Conservation (phyloP, 2,113 vertebrate genomes). For the Mesocricetus auratus region DNA sequence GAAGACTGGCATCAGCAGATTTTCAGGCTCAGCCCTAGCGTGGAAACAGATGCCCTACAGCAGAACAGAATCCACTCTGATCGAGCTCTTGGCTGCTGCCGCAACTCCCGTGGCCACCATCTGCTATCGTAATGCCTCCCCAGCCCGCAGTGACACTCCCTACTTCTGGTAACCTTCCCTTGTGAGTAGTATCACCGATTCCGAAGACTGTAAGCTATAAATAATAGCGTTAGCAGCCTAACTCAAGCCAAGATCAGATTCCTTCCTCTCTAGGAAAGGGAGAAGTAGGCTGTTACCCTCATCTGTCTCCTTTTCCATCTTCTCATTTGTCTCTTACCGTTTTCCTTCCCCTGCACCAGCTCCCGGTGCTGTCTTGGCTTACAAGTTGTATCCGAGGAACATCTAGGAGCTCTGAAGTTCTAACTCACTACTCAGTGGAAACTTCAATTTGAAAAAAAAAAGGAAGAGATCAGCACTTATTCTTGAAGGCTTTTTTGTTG, state of each 20-base stretch:
- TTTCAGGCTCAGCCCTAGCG: background rate
- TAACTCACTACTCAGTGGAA: background rate
- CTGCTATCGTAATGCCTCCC: slow-evolving; percentile 45
- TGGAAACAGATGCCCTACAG: slow-evolving; percentile 64
- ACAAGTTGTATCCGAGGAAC: background rate
- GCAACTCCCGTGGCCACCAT: slow-evolving; percentile 56
- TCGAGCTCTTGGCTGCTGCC: slow-evolving; percentile 54
- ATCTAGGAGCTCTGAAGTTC: background rate
- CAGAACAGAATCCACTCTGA: slow-evolving; percentile 58
- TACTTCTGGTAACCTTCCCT: slow-evolving; percentile 48
- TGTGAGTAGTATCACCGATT: slow-evolving; percentile 8
- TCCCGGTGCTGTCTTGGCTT: background rate
- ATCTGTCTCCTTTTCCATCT: background rate
- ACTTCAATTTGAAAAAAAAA: background rate
- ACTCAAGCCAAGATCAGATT: slow-evolving; percentile 19
- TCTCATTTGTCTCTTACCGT: background rate
- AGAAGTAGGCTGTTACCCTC: background rate
- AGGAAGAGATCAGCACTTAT: background rate
- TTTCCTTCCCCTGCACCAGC: background rate
- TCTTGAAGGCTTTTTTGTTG: background rate
- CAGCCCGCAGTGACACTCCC: background rate
- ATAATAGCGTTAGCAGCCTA: slow-evolving; percentile 7
- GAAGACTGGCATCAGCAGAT: slow-evolving; percentile 54
- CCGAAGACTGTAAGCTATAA: slow-evolving; percentile 45
- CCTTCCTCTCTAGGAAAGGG: background rate